These are phyloP conservation scores for Opisthograptis luteolata DNA, from an alignment of 2,888 invertebrate species.

Conservation along the genomic window DNA sequence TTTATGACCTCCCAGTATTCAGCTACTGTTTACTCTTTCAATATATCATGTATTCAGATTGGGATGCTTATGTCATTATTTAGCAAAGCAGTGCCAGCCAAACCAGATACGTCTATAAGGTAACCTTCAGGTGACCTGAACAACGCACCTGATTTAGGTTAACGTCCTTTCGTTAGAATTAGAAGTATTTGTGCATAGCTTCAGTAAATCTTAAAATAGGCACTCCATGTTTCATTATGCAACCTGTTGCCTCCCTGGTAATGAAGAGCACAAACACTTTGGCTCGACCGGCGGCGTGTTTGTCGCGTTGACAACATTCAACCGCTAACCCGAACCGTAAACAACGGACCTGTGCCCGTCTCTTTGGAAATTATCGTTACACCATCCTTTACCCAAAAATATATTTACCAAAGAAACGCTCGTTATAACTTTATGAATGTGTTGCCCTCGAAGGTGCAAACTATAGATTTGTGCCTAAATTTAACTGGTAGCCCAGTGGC, in stretches of 20 bases:
- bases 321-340: constrained; percentile 61
- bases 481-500: constrained; percentile 16
- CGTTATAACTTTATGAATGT: constrained; percentile 51
- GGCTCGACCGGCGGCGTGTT: constrained; percentile 58
- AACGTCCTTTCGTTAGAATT: too few relatives aligned
- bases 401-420: constrained; percentile 62
- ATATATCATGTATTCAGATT: constrained; percentile 51
- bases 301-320: constrained; percentile 66
- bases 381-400: constrained; percentile 55
- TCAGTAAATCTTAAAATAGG: constrained; percentile 35
- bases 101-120: constrained; percentile 17
- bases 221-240: constrained; percentile 42
- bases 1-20: constrained; percentile 52
- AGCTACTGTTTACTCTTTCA: constrained; percentile 55
- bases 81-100: constrained; percentile 27
- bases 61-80: constrained; percentile 48
- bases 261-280: constrained; percentile 58
- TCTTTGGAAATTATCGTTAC: constrained; percentile 56
- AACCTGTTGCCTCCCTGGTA: constrained; percentile 46
- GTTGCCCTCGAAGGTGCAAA: constrained; percentile 54
- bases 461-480: constrained; percentile 53
- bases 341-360: constrained; percentile 52
- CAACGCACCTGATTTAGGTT: constrained; percentile 11
- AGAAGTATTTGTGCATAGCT: constrained; percentile 16
- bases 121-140: constrained; percentile 21